Percentiles rank a stretch among this genome's conserved stretches.
These are phyloP conservation scores for Telmatochromis sp. DNA, from an alignment of 2,113 vertebrate genomes.

Conservation along the genomic window DNA sequence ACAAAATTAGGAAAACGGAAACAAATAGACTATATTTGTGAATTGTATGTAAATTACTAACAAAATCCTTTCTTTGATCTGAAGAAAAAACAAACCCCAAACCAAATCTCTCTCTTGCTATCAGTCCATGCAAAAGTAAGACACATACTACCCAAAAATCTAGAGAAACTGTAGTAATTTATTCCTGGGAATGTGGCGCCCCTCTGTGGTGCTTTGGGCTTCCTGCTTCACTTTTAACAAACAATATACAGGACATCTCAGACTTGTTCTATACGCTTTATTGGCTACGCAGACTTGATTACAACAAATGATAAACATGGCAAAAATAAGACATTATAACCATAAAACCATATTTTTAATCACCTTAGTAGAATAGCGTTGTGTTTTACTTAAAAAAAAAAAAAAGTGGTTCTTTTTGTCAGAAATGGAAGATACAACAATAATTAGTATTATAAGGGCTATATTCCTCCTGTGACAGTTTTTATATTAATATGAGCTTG, in stretches of 20 bases:
- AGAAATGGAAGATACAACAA: neutral
- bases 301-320: neutral
- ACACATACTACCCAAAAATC: neutral
- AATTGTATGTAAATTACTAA: rapidly evolving
- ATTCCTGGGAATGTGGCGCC: neutral
- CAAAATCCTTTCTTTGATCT: neutral
- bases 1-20: neutral
- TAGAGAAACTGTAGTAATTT: neutral
- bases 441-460: neutral
- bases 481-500: neutral
- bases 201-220: constrained; percentile 13
- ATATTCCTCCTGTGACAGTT: neutral
- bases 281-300: neutral
- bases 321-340: neutral
- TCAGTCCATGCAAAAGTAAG: neutral
- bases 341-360: neutral
- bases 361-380: neutral
- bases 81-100: rapidly evolving
- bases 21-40: neutral
- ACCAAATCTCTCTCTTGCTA: neutral
- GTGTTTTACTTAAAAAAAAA: neutral
- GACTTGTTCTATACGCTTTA: neutral
- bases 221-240: neutral
- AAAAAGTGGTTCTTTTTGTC: neutral
- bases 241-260: neutral